These are phyloP conservation scores for Neoaliturus tenellus DNA, from an alignment of 2,888 invertebrate species.

Conservation along the genomic window DNA sequence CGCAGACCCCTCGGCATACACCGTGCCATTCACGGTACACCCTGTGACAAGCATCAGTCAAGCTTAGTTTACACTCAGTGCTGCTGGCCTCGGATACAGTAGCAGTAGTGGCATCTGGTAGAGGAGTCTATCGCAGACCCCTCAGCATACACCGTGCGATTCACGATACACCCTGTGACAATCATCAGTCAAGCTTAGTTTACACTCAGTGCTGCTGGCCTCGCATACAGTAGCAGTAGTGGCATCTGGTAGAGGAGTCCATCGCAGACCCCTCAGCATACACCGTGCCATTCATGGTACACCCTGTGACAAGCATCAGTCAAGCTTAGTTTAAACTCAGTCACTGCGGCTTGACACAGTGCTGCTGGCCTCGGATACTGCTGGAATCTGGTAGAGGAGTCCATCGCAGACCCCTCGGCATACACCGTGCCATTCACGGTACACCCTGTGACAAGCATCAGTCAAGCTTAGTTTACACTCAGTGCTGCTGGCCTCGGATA, in stretches of 20 bases:
- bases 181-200: no score
- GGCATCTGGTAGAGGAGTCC: constrained; percentile 86
- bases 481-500: constrained; percentile 81
- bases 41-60: constrained; percentile 74
- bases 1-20: constrained; percentile 88
- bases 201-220: constrained; percentile 84
- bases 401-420: constrained; percentile 90
- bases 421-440: constrained; percentile 83
- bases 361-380: constrained; percentile 83
- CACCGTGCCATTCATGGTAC: constrained; percentile 82
- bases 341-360: constrained; percentile 89
- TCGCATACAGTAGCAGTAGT: constrained; percentile 89
- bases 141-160: constrained; percentile 84
- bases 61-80: no score
- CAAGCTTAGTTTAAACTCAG: no score
- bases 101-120: constrained; percentile 90
- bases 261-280: constrained; percentile 91
- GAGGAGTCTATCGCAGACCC: constrained; percentile 90
- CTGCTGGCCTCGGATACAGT: constrained; percentile 84
- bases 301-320: constrained; percentile 75
- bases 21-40: constrained; percentile 82
- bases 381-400: constrained; percentile 87
- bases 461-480: no score
- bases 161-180: constrained; percentile 79
- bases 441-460: constrained; percentile 77